Evolutionary conservation across 1,140 invertebrate species (phyloP), one percentile per base, ranked within the genome.

Genomic region (Caerostris darwini): DNA sequence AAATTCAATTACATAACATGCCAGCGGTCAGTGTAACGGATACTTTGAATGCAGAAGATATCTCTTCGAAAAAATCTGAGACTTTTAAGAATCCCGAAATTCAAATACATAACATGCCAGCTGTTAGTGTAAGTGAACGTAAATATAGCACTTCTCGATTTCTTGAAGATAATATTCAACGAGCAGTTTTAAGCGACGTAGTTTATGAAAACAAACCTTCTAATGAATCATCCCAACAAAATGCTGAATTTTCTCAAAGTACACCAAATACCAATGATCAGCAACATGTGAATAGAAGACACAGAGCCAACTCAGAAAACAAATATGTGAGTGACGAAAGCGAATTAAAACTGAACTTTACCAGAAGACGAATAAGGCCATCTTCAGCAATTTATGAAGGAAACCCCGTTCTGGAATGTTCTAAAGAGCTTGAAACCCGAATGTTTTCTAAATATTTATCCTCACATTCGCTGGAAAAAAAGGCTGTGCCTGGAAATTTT

Each of bases 311-410:
- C 12, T 58, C 90, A 14, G 90, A 92, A 17, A 67, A 77, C 19
- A 94, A 94, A 91, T 94, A 94, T 54, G 94, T 86, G 14, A 94
- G 93, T 56, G 86, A 94, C 61, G 94, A 94, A 86, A 93, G 77
- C 58, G 94, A 94, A 82, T 56, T 94, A 61, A 94, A 94, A 58
- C 56, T 94, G 17, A 77, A 83, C 5, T 94, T 94, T 54, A 57
- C 14, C 3, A 81, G 94, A 71, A 71, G 90, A 88, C 50, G 94
- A 53, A 90, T 90, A 50, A 17, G 94, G 10, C 94, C 88, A 4
- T 34, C 57, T 10, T 94, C 94, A 3, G 34, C 10, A n/a, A 67
- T 54, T 59, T 81, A 58, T 71, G 64, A 77, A 61, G 17, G 7
- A 53, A 53, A 53, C 14, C n/a, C 34, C 12, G 14, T 14, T 34